Base-by-base conservation (phyloP, 2,113 vertebrate species). In the Synchiropus splendidus region DNA sequence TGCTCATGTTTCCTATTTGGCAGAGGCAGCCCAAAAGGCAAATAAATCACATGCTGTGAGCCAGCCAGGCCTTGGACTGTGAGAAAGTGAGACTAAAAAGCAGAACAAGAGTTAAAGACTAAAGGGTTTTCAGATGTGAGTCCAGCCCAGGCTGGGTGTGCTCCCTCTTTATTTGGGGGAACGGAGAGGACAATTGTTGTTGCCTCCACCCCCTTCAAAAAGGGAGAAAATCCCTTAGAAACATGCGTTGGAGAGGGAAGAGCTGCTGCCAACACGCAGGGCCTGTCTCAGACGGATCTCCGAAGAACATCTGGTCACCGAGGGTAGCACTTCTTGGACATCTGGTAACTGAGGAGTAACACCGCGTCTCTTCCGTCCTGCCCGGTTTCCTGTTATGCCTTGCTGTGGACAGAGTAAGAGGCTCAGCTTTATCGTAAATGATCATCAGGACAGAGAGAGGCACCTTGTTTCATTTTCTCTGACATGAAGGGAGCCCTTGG, bases 1-100 rank as follows among this genome's bases (percentile, higher is more conserved):
- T 83, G 81, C 79, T 82, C 72, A 81, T 84, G 81, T 84, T 87
- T 87, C 81, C 80, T 82, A 72, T 83, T 85, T 85, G 75, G 83
- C 81, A 73, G 75, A 79, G 78, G 72, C 76, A 64, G 77, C 70
- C 49, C 66, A 67, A 69, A 78, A 81, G 74, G 70, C 70, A 85
- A 85, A 85, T 85, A 86, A 85, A 87, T 85, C 82, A 80, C 80
- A 80, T 73, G 80, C 79, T 78, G 70, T 66, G 77, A 72, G 75
- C 70, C 51, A 60, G 77, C 67, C 71, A 78, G 74, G 81, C 78
- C 76, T 64, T 77, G 38, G 47, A 70, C 82, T 85, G 77, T 82
- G 83, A 82, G 82, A 84, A 85, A 80, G 67, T 68, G 75, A 75
- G 77, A 80, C 76, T 76, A 74, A 77, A 75, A 74, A 71, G 66